Evolutionary conservation across 2,113 vertebrate species (phyloP).

Genomic region (Xyrauchen texanus): DNA sequence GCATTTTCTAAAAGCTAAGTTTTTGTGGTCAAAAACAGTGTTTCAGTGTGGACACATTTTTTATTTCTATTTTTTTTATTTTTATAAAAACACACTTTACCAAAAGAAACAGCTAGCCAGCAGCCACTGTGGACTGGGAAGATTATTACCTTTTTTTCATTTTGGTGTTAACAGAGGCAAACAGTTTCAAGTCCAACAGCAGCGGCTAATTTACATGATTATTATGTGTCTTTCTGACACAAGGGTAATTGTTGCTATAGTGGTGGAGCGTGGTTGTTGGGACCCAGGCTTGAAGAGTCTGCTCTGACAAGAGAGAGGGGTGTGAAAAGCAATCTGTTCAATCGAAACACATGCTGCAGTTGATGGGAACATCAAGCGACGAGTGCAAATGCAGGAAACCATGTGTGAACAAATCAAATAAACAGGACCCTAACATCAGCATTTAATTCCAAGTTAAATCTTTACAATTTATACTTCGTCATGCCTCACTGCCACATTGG

Average conservation of each 20-base stretch:
- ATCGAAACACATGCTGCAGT: conserved; percentile 32
- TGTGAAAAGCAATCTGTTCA: conserved; percentile 17
- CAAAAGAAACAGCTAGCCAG: conserved; percentile 3
- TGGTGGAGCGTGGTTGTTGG: not conserved
- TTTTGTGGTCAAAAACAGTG: no score
- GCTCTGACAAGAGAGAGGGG: conserved; percentile 23
- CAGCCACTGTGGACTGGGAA: conserved; percentile 49
- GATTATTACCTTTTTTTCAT: conserved; percentile 49
- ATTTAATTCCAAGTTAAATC: no score
- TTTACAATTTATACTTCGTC: no score
- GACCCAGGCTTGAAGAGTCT: conserved; percentile 12
- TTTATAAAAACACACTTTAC: conserved; percentile 65
- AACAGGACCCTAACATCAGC: no score
- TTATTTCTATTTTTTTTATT: conserved; percentile 67
- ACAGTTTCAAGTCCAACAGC: conserved; percentile 31
- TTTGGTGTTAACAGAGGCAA: conserved; percentile 21
- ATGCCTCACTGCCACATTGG: no score
- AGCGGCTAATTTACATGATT: conserved; percentile 57
- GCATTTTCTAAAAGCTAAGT: no score
- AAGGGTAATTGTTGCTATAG: conserved; percentile 50
- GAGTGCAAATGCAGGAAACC: not conserved
- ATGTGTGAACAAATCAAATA: not conserved
- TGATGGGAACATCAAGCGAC: conserved; percentile 30
- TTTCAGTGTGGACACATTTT: conserved; percentile 62
- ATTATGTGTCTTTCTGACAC: conserved; percentile 50